Base-by-base conservation (phyloP, 2,113 vertebrate genomes). In the Caracal caracal region DNA sequence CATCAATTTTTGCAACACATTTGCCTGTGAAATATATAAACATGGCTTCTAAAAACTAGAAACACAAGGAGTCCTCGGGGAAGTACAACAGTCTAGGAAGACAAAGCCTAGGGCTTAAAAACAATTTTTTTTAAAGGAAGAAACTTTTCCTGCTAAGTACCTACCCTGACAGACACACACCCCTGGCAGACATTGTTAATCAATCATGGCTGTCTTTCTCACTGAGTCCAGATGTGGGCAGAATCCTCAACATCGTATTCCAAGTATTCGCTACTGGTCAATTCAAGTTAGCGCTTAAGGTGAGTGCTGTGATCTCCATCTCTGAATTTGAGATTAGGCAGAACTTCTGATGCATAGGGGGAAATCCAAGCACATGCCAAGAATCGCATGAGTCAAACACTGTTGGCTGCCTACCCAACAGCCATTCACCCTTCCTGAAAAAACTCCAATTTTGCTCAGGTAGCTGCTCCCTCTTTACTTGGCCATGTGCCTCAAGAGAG, bases 311-410 rank as follows among this genome's bases (percentile, higher is more conserved):
- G 70, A 2, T 79, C 47, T 83, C 53, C 37, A 10, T 66, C 81
- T 95, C 83, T 92, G 80, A 75, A 79, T 84, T 28, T 80, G 49
- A 95, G 75, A 92, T 87, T 37, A 95, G 43, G n/a, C 61, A 92
- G 51, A 91, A 88, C 73, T 90, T 93, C 59, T 68, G 81, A 49
- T 10, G 73, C 59, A 43, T 49, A 75, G 71, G 51, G 88, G 63
- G 49, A 94, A 92, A 80, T 71, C 56, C 56, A 87, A 95, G 79
- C 19, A 22, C 12, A 83, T 65, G 68, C 61, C 37, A 61, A 94
- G 56, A 93, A 59, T 13, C 10, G 0, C 65, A 68, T 65, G n/a
- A 90, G 70, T 37, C 22, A 66, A 90, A 90, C 8, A 68, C 6
- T 70, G 19, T 49, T 53, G 51, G 65, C 78, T 82, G 30, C 87